Base-by-base conservation (phyloP, 2,888 invertebrate genomes). In the Dolichomitus sp. region DNA sequence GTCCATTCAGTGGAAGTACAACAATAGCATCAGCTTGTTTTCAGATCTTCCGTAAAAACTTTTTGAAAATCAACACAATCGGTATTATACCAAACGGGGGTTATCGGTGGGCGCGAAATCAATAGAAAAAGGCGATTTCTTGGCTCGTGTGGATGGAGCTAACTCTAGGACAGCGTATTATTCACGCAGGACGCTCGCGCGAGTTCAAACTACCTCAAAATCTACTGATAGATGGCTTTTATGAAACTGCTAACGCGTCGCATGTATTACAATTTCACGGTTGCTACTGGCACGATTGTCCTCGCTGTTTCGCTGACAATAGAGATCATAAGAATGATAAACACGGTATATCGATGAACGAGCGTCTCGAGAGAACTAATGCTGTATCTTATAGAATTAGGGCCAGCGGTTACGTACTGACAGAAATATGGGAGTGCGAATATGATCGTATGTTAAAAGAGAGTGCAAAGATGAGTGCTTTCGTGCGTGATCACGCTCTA, bases 1-100 rank as follows among this genome's bases (percentile, higher is more conserved):
- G 50, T 4, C 50, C 66, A 9, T 68, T 92, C 72, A 66, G 79
- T 0, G 88, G 90, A 69, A 84, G 87, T n/a, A 80, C 80, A 0
- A 85, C 52, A 61, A 75, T 84, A 11, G 84, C 78, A 3, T 81
- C 81, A 3, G 72, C 78, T 0, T 84, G 80, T 48, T 79, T 75
- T 27, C 59, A 52, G 19, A 42, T 80, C 65, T 80, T 74, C 30
- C 61, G 79, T 6, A 65, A 61, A 37, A 77, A 72, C 23, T 78
- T 84, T 52, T 45, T 77, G 5, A 63, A 74, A 48, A 50, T 50
- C 6, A 37, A 84, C n/a, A 63, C 63, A 0, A 83, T 83, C 5
- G 79, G 73, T 5, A 75, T 85, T 63, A 59, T 81, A 14, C 81
- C 81, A 0, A 42, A 61, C 2, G 61, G 68, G 0, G 79, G 81